Base-by-base conservation (phyloP, 2,113 vertebrate species). In the Acanthochromis polyacanthus region DNA sequence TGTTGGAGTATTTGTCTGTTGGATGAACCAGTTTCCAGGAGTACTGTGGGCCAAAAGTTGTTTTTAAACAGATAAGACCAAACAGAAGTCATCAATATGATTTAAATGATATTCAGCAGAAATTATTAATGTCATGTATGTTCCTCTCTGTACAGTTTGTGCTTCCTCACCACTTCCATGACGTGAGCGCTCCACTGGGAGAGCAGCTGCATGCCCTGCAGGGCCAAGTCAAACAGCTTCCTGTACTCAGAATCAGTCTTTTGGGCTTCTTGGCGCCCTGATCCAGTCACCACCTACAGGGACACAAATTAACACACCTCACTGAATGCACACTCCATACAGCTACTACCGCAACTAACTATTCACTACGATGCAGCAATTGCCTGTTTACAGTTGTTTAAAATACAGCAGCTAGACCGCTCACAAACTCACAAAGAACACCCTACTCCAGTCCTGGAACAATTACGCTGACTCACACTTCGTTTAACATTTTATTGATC, bases 1-100 rank as follows among this genome's bases (percentile, higher is more conserved):
- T 99, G 93, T 99, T 99, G 87, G 97, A 99, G 94, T 99, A 99
- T 72, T 99, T 99, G 92, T 99, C 98, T 0, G 98, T 99, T 23
- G 98, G 98, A 82, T 99, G 98, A 52, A 99, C 98, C 82, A 99
- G 93, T 93, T 99, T 99, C 98, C 98, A 99, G 2, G 98, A 99
- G 82, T 99, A 99, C 98, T 99, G 82, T 0, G 9, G 23, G 23
- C 65, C 15, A 58, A 67, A 68, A 16, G 4, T 5, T 25, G 51
- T 53, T 15, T 10, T 8, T 30, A 12, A 30, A 43, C 30, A 32
- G n/a, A 19, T 28, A 6, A 8, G 1, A 48, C 1, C 10, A 43
- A 3, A 36, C 10, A 22, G 4, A 50, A 40, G 25, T 12, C 17
- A 55, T 30, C 23, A 36, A 17, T 48, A 45, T 9, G 4, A 15